Percentiles rank a stretch among this genome's conserved stretches.
Conservation (phyloP, 2,888 invertebrate genomes). For the Agonopterix subpropinquella region DNA sequence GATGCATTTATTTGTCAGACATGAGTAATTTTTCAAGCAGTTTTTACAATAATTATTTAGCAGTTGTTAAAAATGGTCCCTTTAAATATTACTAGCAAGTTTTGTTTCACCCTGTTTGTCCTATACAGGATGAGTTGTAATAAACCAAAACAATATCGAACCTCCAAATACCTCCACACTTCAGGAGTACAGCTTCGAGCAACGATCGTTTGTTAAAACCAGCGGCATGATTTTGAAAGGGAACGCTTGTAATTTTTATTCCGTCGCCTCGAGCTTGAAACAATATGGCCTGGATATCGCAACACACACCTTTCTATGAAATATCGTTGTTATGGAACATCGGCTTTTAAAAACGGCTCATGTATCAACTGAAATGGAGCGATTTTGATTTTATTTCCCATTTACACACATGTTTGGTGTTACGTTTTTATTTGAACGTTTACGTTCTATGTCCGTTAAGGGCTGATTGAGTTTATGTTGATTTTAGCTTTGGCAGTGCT, state of each 20-base stretch:
- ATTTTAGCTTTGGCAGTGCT: no score
- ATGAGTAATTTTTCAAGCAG: no score
- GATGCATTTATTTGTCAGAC: no score
- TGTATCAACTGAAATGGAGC: neutral
- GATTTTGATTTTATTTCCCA: neutral
- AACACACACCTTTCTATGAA: constrained; percentile 14
- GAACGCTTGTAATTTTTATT: constrained; percentile 31
- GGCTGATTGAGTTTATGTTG: no score
- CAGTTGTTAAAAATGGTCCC: no score
- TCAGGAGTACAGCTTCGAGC: constrained; percentile 15
- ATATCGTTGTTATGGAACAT: constrained; percentile 15
- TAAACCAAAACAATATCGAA: no score
- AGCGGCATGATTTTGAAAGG: constrained; percentile 25
- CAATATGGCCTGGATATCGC: constrained; percentile 23
- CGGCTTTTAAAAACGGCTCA: constrained; percentile 12
- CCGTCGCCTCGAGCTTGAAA: constrained; percentile 21
- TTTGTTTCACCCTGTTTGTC: no score
- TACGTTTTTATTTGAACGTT: no score
- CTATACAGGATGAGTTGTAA: no score
- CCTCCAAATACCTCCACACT: constrained; percentile 7
- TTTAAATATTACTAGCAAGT: no score
- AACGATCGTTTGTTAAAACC: constrained; percentile 26
- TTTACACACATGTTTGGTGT: constrained; percentile 9
- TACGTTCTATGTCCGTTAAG: no score
- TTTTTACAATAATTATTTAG: no score